Evolutionary conservation across 1,140 invertebrate genomes (phyloP), one percentile per base, ranked within the genome.

Genomic region (Chionoecetes opilio): DNA sequence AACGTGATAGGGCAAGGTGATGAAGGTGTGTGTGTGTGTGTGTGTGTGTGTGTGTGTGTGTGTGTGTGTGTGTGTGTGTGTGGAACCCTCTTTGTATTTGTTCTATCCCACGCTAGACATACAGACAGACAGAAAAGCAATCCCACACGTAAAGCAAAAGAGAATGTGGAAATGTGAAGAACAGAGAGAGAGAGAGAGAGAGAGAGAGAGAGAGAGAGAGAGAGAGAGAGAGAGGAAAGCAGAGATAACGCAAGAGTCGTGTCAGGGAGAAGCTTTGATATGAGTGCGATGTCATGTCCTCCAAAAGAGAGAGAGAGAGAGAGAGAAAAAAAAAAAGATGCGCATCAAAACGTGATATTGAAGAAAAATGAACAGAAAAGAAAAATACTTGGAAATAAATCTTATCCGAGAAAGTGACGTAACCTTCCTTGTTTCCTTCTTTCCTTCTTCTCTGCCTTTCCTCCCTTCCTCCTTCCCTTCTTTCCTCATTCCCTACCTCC

Each of bases 151-250:
- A 41, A 3, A 41, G 38, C 3, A 41, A 41, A 41, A 41, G 3
- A 41, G 53, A 9, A 14, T 46, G 41, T 46, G 53, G 3, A 21
- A 21, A 21, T 9, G 53, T 9, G 53, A 21, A 21, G 3, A 21
- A 21, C 8, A 21, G 53, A 21, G 53, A 63, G 53, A 63, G 53
- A 63, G 53, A 63, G 53, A 63, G 53, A 63, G 53, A 63, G 53
- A 63, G 53, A 63, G 53, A 63, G 53, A 63, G 53, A 63, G 53
- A 63, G 53, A 63, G 53, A 63, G 53, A 63, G 53, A 63, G 53
- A 63, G 53, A 63, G 63, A 75, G 63, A 75, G 63, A 75, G 63
- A 75, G 11, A 21, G 63, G n/a, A 75, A 75, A 75, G 0, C 6
- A n/a, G 2, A n/a, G 63, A 75, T 75, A n/a, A 75, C 63, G n/a